Conservation (phyloP, 2,888 invertebrate species). For the Ariolimax columbianus region DNA sequence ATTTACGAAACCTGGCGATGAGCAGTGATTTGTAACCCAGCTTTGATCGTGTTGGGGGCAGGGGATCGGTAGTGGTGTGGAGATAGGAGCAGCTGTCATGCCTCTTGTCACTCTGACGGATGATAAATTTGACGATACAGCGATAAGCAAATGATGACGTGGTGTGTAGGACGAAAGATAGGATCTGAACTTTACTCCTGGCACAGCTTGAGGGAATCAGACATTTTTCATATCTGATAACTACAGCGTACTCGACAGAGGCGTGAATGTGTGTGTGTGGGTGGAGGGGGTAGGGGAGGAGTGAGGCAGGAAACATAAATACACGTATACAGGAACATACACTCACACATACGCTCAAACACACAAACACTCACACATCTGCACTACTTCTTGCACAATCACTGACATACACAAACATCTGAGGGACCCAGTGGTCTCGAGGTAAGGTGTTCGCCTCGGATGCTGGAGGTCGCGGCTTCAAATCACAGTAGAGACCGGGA, state of each 20-base stretch:
- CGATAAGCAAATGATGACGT: constrained; percentile 15
- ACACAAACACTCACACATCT: too few relatives aligned
- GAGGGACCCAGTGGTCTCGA: too few relatives aligned
- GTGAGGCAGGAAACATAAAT: not conserved
- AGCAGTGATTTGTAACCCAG: not conserved
- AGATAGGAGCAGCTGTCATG: not conserved
- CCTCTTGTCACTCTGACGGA: not conserved
- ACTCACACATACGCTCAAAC: too few relatives aligned
- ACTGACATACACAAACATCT: too few relatives aligned
- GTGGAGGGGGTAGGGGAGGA: not conserved
- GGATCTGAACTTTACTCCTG: not conserved
- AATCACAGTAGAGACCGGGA: too few relatives aligned
- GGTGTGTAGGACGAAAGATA: not conserved
- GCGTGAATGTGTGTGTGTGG: not conserved
- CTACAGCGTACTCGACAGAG: not conserved
- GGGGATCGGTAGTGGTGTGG: not conserved
- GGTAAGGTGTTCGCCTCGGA: too few relatives aligned
- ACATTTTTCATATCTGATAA: not conserved
- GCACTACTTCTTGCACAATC: too few relatives aligned
- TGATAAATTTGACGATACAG: not conserved
- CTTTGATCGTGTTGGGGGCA: not conserved
- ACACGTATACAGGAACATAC: too few relatives aligned
- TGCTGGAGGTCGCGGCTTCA: too few relatives aligned
- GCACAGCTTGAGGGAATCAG: not conserved
- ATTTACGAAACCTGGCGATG: not conserved